Percentiles rank a stretch among this genome's conserved stretches.
Evolutionary conservation across 2,888 invertebrate genomes (phyloP).

Genomic region (Pyrrhosoma nymphula): DNA sequence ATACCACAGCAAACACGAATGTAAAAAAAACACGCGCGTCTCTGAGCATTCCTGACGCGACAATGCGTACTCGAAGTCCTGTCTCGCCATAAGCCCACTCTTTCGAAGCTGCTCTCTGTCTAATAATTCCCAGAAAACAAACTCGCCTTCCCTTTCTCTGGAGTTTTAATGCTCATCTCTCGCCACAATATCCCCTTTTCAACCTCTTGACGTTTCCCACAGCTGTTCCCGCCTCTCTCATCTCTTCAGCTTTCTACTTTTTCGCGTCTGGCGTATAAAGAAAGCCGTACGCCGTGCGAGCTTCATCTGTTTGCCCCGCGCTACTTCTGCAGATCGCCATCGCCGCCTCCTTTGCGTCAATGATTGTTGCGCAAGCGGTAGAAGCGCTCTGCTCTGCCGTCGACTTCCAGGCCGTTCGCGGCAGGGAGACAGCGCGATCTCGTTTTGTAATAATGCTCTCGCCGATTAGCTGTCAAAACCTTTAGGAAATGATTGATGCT

Average conservation of each 20-base stretch:
- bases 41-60: not conserved
- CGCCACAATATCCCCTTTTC: not conserved
- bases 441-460: not conserved
- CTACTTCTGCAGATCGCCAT: not conserved
- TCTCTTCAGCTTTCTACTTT: not conserved
- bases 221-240: not conserved
- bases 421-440: not conserved
- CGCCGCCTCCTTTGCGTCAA: not conserved
- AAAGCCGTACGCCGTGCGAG: not conserved
- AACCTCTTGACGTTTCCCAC: not conserved
- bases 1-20: not conserved
- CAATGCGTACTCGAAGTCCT: not conserved
- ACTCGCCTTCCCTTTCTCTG: not conserved
- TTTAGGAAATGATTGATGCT: not conserved
- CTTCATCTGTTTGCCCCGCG: conserved; percentile 18
- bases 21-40: not conserved
- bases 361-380: not conserved
- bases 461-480: not conserved
- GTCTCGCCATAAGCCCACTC: not conserved
- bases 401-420: not conserved
- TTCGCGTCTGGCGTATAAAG: not conserved
- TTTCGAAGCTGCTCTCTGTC: not conserved
- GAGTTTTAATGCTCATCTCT: not conserved
- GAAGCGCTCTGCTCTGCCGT: not conserved
- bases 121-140: not conserved